Evolutionary conservation across 1,140 invertebrate genomes (phyloP).

Genomic region (Papilio xuthus): DNA sequence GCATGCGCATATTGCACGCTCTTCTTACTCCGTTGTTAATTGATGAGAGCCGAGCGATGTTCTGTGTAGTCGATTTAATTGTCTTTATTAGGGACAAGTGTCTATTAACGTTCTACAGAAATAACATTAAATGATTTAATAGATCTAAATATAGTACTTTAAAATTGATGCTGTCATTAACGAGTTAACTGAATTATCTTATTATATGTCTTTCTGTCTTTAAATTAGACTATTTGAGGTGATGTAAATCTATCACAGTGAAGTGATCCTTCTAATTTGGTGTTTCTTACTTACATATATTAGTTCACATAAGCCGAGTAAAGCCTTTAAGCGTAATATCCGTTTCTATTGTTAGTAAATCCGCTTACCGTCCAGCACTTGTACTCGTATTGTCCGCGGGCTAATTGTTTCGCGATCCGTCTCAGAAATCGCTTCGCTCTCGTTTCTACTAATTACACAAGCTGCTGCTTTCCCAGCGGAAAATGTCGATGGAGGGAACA

Average conservation of each 20-base stretch:
- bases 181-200: neutral
- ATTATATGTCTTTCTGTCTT: neutral
- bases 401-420: slow-evolving; percentile 68
- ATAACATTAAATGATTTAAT: slow-evolving; percentile 8
- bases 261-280: neutral
- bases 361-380: slow-evolving; percentile 27
- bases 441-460: slow-evolving; percentile 75
- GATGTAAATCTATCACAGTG: neutral
- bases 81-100: slow-evolving; percentile 34
- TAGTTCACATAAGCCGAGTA: neutral
- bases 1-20: slow-evolving; percentile 63
- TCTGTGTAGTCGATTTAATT: slow-evolving; percentile 16
- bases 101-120: neutral
- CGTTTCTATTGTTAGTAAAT: neutral
- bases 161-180: neutral
- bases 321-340: neutral
- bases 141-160: neutral
- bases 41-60: slow-evolving; percentile 49
- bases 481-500: slow-evolving; percentile 57
- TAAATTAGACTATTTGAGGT: neutral
- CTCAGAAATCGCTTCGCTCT: slow-evolving; percentile 76
- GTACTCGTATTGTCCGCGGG: slow-evolving; percentile 39
- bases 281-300: neutral
- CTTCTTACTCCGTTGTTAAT: slow-evolving; percentile 56
- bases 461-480: slow-evolving; percentile 68